Percentiles rank a stretch among this genome's conserved stretches.
Evolutionary conservation across 2,888 invertebrate genomes (phyloP).

Genomic region (Tupiocoris notatus): DNA sequence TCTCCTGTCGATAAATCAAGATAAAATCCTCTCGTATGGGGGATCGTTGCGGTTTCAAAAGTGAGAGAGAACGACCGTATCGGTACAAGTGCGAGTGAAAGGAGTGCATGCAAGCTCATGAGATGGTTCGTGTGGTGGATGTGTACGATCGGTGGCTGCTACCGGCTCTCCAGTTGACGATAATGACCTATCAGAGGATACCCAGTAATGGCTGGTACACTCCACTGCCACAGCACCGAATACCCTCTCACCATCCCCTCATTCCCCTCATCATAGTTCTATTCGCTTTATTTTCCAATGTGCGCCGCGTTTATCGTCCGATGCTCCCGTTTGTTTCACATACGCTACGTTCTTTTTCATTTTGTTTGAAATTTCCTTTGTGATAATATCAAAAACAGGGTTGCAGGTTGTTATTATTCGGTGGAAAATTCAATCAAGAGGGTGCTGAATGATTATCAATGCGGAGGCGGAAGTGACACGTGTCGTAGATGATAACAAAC

Average conservation of each 20-base stretch:
- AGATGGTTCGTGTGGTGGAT: neutral
- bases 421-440: too few species aligned
- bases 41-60: neutral
- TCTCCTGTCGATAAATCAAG: slow-evolving; percentile 38
- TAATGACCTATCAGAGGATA: slow-evolving; percentile 23
- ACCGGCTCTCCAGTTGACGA: slow-evolving; percentile 33
- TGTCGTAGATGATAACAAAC: too few species aligned
- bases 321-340: neutral
- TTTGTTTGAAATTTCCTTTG: neutral
- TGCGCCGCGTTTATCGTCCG: neutral
- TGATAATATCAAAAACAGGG: neutral
- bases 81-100: neutral
- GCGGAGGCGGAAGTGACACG: too few species aligned
- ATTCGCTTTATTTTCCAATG: neutral
- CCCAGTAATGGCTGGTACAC: slow-evolving; percentile 1
- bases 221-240: neutral
- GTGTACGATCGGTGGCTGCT: neutral
- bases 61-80: neutral
- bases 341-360: neutral
- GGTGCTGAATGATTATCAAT: too few species aligned
- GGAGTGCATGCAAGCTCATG: neutral
- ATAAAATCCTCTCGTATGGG: neutral
- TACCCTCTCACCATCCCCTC: too few species aligned
- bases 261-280: too few species aligned
- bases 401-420: too few species aligned